A percentile compares a stretch with the other conserved stretches of the same genome.
These are phyloP conservation scores for Arge pagana DNA, from an alignment of 2,888 invertebrate species.

Conservation along the genomic window DNA sequence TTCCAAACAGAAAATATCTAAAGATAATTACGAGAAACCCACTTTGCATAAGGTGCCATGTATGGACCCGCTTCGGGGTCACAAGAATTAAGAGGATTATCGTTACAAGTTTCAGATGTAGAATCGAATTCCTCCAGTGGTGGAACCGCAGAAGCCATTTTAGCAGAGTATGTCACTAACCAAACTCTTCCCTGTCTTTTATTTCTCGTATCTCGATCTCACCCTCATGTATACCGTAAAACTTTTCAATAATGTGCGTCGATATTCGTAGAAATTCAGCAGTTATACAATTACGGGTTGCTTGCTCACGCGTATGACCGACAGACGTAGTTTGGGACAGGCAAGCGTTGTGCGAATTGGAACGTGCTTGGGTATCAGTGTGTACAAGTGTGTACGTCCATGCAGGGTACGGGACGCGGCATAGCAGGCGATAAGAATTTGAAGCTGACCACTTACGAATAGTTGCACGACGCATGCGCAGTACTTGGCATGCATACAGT, in stretches of 20 bases:
- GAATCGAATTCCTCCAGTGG: conserved; percentile 4
- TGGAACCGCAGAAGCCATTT: no score
- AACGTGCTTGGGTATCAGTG: conserved; percentile 4
- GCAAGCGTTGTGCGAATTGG: no score
- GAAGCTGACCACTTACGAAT: background rate
- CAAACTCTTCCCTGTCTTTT: no score
- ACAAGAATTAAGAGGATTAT: background rate
- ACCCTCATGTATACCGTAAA: no score
- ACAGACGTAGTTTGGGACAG: no score
- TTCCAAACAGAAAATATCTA: background rate
- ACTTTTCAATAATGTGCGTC: no score
- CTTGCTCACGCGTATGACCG: no score
- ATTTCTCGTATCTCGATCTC: no score
- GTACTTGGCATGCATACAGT: background rate
- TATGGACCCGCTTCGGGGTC: conserved; percentile 2
- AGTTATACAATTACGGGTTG: no score
- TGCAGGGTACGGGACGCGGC: background rate
- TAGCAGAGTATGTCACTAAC: no score
- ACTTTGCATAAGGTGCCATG: conserved; percentile 5
- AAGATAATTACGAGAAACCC: background rate
- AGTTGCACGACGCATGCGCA: background rate
- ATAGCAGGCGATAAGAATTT: background rate
- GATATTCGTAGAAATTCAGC: no score
- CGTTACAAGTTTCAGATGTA: background rate
- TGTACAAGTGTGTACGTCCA: background rate